phyloP scores from a whole-genome alignment of 2,113 vertebrate genomes.

The Phrynosoma platyrhinos region DNA sequence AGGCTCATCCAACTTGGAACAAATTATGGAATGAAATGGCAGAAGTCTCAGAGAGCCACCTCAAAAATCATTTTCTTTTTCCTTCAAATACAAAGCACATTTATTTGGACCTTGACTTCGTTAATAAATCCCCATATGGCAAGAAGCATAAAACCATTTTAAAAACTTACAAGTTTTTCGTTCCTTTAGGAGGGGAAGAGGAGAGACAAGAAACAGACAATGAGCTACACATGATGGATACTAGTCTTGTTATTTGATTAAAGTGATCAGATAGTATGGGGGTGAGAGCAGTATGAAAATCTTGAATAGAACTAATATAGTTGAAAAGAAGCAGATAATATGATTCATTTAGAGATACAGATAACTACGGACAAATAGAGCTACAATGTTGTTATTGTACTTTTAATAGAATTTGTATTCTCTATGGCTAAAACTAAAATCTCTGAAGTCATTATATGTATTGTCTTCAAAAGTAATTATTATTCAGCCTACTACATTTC shows the following conservation, averaged over 20 bases:
- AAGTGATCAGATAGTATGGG: slow-evolving; percentile 30
- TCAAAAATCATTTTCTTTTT: slow-evolving; percentile 22
- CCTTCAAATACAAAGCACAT: slow-evolving; percentile 22
- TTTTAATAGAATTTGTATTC: slow-evolving; percentile 52
- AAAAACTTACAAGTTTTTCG: not conserved
- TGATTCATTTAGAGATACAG: slow-evolving; percentile 27
- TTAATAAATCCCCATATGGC: slow-evolving; percentile 37
- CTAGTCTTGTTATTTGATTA: slow-evolving; percentile 39
- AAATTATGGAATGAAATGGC: slow-evolving; percentile 29
- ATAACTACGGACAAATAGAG: slow-evolving; percentile 23
- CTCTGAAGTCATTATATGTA: slow-evolving; percentile 46
- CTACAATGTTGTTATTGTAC: slow-evolving; percentile 33
- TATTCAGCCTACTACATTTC: slow-evolving; percentile 21
- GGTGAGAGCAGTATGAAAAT: slow-evolving; percentile 30
- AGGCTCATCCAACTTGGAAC: slow-evolving; percentile 43
- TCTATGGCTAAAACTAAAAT: slow-evolving; percentile 34
- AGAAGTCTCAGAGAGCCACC: slow-evolving; percentile 33
- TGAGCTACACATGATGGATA: slow-evolving; percentile 19
- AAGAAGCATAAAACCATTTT: slow-evolving; percentile 12
- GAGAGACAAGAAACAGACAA: slow-evolving; percentile 24
- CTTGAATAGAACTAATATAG: slow-evolving; percentile 44
- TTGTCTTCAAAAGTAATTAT: slow-evolving; percentile 50
- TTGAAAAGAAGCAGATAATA: slow-evolving; percentile 34
- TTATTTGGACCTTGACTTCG: slow-evolving; percentile 34
- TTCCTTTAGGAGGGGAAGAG: not conserved